phyloP scores from a whole-genome alignment of 2,797 vertebrate species.

The Threskiornis aethiopicus region DNA sequence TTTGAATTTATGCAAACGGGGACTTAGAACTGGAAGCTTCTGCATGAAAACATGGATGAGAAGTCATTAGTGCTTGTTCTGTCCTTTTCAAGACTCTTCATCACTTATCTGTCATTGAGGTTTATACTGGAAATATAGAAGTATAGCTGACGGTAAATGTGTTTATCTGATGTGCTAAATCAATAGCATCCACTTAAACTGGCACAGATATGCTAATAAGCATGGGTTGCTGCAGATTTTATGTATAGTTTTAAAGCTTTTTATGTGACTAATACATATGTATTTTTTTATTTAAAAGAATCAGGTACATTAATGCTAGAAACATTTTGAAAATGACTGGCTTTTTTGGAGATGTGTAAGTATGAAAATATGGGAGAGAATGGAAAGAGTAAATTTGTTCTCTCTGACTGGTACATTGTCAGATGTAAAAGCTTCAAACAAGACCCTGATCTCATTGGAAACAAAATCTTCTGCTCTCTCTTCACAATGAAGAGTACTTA shows the following conservation, averaged over 20 bases:
- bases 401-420: background rate
- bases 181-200: background rate
- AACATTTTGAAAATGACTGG: background rate
- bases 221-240: background rate
- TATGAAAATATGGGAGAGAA: background rate
- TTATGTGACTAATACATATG: constrained; percentile 5
- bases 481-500: background rate
- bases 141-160: background rate
- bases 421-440: background rate
- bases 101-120: background rate
- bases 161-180: background rate
- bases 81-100: background rate
- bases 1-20: background rate
- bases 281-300: constrained; percentile 18
- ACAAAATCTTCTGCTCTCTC: background rate
- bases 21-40: background rate
- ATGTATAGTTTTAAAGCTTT: background rate
- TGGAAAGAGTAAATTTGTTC: background rate
- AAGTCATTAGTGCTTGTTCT: background rate
- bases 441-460: background rate
- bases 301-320: background rate
- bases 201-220: background rate
- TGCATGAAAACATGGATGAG: background rate
- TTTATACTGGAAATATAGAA: background rate
- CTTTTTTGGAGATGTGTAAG: background rate